Evolutionary conservation across 23 tunicate genomes (phyloP).

Genomic region (Aplidium turbinatum): DNA sequence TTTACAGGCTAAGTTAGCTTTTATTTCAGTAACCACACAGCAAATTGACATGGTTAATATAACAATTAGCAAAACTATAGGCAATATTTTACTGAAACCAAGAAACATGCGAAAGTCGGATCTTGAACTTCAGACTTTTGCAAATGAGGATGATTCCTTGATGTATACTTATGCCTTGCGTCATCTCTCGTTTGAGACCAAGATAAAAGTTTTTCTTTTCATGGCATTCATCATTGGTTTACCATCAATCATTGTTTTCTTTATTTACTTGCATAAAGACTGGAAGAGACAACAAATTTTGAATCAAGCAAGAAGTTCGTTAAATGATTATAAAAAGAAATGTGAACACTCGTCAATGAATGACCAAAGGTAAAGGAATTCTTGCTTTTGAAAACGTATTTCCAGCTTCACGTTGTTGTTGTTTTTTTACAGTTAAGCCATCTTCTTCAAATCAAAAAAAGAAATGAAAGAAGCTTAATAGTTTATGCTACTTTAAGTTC

Average conservation of each 20-base stretch:
- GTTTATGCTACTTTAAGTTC: neutral
- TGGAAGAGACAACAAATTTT: neutral
- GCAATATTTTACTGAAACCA: neutral
- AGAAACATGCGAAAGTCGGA: neutral
- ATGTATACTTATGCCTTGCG: neutral
- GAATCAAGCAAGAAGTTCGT: neutral
- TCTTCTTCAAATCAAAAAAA: neutral
- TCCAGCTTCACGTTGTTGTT: neutral
- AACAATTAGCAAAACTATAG: too few species aligned
- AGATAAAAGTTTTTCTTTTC: conserved; percentile 15
- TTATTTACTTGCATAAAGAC: conserved; percentile 12
- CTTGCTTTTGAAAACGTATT: neutral
- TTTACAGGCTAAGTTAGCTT: too few species aligned
- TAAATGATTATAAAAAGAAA: neutral
- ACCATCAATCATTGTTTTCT: conserved; percentile 26
- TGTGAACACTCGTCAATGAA: neutral
- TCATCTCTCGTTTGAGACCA: conserved; percentile 14
- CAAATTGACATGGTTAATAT: neutral
- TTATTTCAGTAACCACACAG: too few species aligned
- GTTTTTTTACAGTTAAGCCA: neutral
- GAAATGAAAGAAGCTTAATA: neutral
- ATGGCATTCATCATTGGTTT: conserved; percentile 27
- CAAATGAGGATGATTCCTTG: too few species aligned
- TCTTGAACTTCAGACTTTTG: neutral
- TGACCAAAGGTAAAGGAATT: neutral